Evolutionary conservation across 2,888 invertebrate genomes (phyloP).

Genomic region (Unio pictorum): DNA sequence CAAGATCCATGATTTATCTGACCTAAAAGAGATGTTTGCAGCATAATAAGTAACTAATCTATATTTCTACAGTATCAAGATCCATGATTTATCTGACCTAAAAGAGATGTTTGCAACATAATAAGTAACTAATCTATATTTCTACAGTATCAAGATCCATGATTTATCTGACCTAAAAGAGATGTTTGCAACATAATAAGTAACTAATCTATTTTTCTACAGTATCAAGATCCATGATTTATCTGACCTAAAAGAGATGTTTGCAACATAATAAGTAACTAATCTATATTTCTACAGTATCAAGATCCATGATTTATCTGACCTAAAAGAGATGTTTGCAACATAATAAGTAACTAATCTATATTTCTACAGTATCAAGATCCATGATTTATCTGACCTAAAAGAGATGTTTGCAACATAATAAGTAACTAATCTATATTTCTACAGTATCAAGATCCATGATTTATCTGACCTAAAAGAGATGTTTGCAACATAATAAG

Average conservation of each 20-base stretch:
- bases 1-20: conserved; percentile 88
- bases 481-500: conserved; percentile 77
- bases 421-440: not conserved
- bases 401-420: conserved; percentile 83
- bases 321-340: conserved; percentile 85
- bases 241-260: conserved; percentile 85
- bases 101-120: conserved; percentile 83
- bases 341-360: conserved; percentile 52
- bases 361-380: conserved; percentile 81
- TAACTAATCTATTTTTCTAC: conserved; percentile 36
- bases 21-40: conserved; percentile 85
- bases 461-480: conserved; percentile 86
- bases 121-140: not conserved
- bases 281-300: conserved; percentile 76
- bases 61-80: conserved; percentile 81
- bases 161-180: conserved; percentile 86
- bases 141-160: conserved; percentile 88
- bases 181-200: conserved; percentile 77
- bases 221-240: conserved; percentile 92
- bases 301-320: conserved; percentile 88
- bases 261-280: conserved; percentile 73
- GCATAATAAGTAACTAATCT: not conserved
- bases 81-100: conserved; percentile 86
- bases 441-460: conserved; percentile 88
- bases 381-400: conserved; percentile 86